A percentile compares a stretch with the other conserved stretches of the same genome.
These are phyloP conservation scores for Girardia tigrina DNA, from an alignment of 2,888 invertebrate genomes.

Conservation along the genomic window DNA sequence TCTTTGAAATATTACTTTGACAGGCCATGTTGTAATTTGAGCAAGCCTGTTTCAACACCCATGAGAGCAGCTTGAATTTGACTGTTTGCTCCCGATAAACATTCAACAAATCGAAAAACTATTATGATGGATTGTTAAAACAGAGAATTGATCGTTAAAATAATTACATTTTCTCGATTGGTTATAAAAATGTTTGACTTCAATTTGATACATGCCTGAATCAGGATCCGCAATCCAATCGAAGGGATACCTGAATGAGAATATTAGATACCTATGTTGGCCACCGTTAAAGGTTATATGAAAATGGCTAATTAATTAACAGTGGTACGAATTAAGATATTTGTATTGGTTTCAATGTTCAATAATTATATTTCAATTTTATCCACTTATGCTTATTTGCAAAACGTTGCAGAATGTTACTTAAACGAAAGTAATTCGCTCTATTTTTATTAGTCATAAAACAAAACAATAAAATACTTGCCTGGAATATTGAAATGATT, in stretches of 20 bases:
- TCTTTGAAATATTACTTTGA: background rate
- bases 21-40: slow-evolving; percentile 7
- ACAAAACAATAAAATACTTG: too few relatives aligned
- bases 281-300: too few relatives aligned
- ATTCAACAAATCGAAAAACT: background rate
- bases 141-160: background rate
- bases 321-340: too few relatives aligned
- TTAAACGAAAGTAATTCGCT: too few relatives aligned
- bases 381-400: too few relatives aligned
- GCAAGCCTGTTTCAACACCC: slow-evolving; percentile 10
- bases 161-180: background rate
- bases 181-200: background rate
- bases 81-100: background rate
- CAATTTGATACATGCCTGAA: background rate
- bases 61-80: background rate
- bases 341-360: too few relatives aligned
- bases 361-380: too few relatives aligned
- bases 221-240: background rate
- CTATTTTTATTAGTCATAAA: too few relatives aligned
- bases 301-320: too few relatives aligned
- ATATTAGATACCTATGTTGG: too few relatives aligned
- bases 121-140: background rate
- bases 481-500: too few relatives aligned
- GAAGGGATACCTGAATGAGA: background rate
- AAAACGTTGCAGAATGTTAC: too few relatives aligned